Conservation (phyloP, 2,888 invertebrate genomes). For the Apodemia hepburni region DNA sequence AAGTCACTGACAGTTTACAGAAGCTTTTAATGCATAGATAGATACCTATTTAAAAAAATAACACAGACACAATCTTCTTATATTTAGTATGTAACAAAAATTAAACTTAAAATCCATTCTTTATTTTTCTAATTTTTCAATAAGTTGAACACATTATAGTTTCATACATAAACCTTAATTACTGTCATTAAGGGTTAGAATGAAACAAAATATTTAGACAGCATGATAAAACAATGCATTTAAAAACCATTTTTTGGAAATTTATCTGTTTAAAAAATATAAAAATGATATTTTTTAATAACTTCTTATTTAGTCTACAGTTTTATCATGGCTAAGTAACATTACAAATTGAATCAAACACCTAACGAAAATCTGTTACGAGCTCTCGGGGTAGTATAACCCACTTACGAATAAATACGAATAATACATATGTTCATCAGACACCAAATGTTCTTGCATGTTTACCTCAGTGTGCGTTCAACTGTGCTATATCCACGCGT, state of each 20-base stretch:
- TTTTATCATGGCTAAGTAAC: background rate
- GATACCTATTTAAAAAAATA: background rate
- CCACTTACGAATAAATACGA: constrained; percentile 57
- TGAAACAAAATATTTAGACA: background rate
- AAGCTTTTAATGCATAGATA: background rate
- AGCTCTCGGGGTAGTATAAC: background rate
- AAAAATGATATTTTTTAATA: background rate
- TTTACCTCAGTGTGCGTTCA: constrained; percentile 80
- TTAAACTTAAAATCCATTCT: background rate
- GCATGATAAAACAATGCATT: background rate
- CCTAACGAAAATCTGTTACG: background rate
- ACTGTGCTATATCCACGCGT: constrained; percentile 72
- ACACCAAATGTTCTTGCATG: constrained; percentile 64
- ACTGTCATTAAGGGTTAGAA: background rate
- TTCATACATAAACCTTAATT: too few species aligned
- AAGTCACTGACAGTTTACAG: background rate
- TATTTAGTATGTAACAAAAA: background rate
- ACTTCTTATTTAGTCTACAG: background rate
- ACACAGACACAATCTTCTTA: background rate
- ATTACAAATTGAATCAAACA: constrained; percentile 3
- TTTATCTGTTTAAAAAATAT: background rate
- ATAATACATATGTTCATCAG: constrained; percentile 62
- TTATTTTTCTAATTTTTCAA: background rate
- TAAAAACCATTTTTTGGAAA: background rate
- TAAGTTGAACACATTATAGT: background rate